Base-by-base conservation (phyloP, 2,113 vertebrate species). In the Triplophysa rosa region DNA sequence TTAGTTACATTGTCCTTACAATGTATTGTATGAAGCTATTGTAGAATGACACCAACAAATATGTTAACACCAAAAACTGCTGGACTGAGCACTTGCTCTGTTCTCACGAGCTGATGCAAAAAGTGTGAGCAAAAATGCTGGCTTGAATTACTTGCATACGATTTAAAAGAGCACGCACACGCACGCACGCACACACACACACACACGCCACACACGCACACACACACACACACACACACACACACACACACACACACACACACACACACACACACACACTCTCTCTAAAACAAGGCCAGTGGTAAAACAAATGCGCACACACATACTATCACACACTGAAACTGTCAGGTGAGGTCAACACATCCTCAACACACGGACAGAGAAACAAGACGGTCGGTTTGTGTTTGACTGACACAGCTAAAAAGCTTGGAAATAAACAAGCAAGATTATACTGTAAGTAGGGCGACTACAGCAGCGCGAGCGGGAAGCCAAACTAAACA, bases 311-410 rank as follows among this genome's bases (percentile, higher is more conserved):
- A 12, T 67, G 73, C 71, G 54, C 49, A 54, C 71, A 73, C 52
- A 70, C 80, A 47, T 52, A 79, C 66, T 33, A 66, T 71, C 47
- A 54, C 77, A 61, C 29, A 74, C 56, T 75, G 82, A 74, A 67
- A 79, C 77, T 72, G 62, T 67, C 64, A 68, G 69, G 11, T 61
- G 23, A 49, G 70, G 59, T 56, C 59, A 58, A 72, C 61, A 3
- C 37, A 37, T 62, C 78, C 67, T 33, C 59, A 40, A 52, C 59
- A 77, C 69, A 80, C 8, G 17, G 11, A 74, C 8, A 52, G 19
- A 76, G 40, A 52, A 45, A 29, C 29, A 26, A 62, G 24, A 59
- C 23, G 61, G 67, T 8, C 11, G 14, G 58, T 16, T 77, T 54
- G 72, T 77, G 80, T 73, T 63, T 62, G 74, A 74, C 58, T 42